Evolutionary conservation across 1,140 invertebrate species (phyloP), one percentile per base, ranked within the genome.

Genomic region (Potamilus streckersoni): DNA sequence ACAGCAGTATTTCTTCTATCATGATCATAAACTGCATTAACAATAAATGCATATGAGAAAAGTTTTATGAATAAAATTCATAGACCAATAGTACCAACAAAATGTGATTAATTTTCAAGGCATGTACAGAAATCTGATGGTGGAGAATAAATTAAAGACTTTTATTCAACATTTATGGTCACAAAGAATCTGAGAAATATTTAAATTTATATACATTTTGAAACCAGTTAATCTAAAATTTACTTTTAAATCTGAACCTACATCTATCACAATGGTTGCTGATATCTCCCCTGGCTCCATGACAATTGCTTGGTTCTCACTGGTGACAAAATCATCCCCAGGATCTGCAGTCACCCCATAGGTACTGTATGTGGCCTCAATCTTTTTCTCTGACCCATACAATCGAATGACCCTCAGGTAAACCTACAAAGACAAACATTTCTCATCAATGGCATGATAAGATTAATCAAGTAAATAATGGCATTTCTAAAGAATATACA

Each of bases 321-420:
- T 62, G n/a, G 80, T 72, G 8, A 72, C 78, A 69, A 76, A 89
- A 75, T 89, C 88, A 60, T 76, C 17, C 19, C 70, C 72, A 56
- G 74, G 73, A 14, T 69, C 68, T 16, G 88, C 86, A 16, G 68
- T 83, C 13, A 76, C 61, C 49, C 75, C 78, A 27, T 82, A 59
- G 27, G 84, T 84, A 17, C 75, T 63, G 75, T 86, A 89, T 14
- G 67, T 74, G 19, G 86, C 71, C 62, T 85, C 83, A n/a, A 89
- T 68, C 68, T 80, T 84, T 11, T 82, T 81, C 19, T 83, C 75
- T 15, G 83, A 87, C 38, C 88, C 88, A 80, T 85, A 89, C 58
- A 86, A 17, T 19, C 88, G 79, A 56, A 82, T 71, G 3, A 89
- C 80, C 55, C 74, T 80, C 55, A 88, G 78, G 64, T 78, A 82